Percentiles rank a stretch among this genome's conserved stretches.
These are phyloP conservation scores for Galemys pyrenaicus DNA, from an alignment of 2,113 vertebrate genomes.

Conservation along the genomic window DNA sequence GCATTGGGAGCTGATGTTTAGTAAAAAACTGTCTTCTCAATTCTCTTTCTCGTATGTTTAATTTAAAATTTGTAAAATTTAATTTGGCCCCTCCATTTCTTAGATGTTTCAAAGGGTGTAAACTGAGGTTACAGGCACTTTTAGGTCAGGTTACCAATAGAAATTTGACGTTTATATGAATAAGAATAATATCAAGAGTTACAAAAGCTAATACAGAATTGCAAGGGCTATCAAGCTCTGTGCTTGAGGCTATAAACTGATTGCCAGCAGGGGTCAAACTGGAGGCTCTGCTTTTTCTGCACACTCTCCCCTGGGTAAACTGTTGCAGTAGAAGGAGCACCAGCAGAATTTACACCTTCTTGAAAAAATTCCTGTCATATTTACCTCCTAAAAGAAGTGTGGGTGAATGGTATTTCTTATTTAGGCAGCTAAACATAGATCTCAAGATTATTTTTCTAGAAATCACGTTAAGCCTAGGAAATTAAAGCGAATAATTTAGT, in stretches of 20 bases:
- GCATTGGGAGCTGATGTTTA: neutral
- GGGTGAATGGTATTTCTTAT: conserved; percentile 18
- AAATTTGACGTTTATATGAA: conserved; percentile 69
- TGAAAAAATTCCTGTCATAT: neutral
- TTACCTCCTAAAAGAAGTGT: neutral
- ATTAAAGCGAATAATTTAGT: neutral
- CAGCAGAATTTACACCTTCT: conserved; percentile 24
- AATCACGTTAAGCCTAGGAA: neutral
- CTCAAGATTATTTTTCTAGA: conserved; percentile 22
- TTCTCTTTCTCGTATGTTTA: conserved; percentile 32
- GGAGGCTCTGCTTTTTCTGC: neutral
- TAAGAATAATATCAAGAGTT: conserved; percentile 64
- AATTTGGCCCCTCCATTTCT: conserved; percentile 48
- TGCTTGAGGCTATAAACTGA: conserved; percentile 48
- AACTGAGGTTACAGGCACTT: conserved; percentile 47
- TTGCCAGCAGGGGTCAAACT: conserved; percentile 44
- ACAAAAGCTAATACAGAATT: conserved; percentile 28
- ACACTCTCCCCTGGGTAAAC: neutral
- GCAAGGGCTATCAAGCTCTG: neutral
- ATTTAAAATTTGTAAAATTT: conserved; percentile 48
- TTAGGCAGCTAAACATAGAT: neutral
- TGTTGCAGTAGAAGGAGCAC: too few relatives aligned
- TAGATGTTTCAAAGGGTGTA: conserved; percentile 47
- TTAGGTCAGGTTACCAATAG: conserved; percentile 44
- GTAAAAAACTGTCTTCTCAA: neutral